Evolutionary conservation across 2,113 vertebrate species (phyloP).

Genomic region (Pseudopodoces humilis): DNA sequence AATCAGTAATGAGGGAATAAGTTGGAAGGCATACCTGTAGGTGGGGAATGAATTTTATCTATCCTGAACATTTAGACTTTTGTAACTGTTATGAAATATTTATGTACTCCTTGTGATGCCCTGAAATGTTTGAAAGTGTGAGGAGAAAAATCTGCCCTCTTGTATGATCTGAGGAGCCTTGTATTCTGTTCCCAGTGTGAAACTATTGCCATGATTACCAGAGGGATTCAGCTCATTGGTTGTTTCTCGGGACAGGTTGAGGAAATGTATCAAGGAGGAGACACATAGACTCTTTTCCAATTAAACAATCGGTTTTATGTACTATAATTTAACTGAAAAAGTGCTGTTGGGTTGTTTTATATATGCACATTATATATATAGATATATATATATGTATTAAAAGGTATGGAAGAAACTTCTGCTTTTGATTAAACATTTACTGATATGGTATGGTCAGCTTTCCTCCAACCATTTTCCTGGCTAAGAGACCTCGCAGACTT

Average conservation of each 20-base stretch:
- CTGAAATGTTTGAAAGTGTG: neutral
- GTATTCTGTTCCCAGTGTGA: neutral
- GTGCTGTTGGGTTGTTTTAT: slow-evolving; percentile 28
- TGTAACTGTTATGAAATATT: neutral
- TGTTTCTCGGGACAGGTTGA: slow-evolving; percentile 14
- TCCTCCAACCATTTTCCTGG: slow-evolving; percentile 1
- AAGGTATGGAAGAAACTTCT: slow-evolving; percentile 41
- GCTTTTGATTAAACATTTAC: slow-evolving; percentile 43
- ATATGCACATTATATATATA: neutral
- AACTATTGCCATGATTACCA: neutral
- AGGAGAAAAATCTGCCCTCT: neutral
- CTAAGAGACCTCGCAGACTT: slow-evolving; percentile 22
- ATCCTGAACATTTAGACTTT: neutral
- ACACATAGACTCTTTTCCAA: neutral
- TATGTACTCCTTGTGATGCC: neutral
- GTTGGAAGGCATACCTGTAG: slow-evolving; percentile 23
- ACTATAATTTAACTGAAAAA: slow-evolving; percentile 18
- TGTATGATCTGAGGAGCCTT: neutral
- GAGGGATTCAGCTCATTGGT: neutral
- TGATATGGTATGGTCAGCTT: slow-evolving; percentile 4
- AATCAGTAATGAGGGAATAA: neutral
- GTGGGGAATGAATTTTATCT: neutral
- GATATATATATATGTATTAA: slow-evolving; percentile 5
- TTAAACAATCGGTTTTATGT: slow-evolving; percentile 40
- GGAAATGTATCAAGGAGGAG: neutral